Evolutionary conservation across 2,888 invertebrate genomes (phyloP).

Genomic region (Sesia apiformis): DNA sequence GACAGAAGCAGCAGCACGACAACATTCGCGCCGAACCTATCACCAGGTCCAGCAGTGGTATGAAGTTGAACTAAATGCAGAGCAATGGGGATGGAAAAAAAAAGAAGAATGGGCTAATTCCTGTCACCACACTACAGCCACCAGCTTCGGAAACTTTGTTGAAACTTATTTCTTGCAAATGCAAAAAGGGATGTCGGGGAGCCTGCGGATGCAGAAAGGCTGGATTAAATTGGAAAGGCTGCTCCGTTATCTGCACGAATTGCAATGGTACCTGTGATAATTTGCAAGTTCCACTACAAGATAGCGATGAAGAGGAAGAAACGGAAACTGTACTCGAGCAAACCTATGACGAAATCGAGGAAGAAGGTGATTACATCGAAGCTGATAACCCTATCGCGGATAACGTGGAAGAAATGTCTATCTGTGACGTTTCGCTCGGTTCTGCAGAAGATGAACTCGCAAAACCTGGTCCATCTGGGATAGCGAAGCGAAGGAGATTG

Average conservation of each 20-base stretch:
- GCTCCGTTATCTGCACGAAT: constrained; percentile 12
- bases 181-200: constrained; percentile 9
- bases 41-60: constrained; percentile 7
- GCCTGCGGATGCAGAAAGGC: constrained; percentile 19
- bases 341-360: constrained; percentile 3
- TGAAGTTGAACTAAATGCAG: constrained; percentile 5
- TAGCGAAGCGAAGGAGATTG: neutral
- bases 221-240: constrained; percentile 43
- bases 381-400: constrained; percentile 3
- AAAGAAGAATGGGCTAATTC: constrained; percentile 2
- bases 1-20: constrained; percentile 7
- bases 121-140: constrained; percentile 2
- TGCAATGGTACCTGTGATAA: constrained; percentile 2
- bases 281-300: constrained; percentile 2
- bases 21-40: constrained; percentile 7
- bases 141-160: neutral
- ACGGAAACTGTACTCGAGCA: constrained; percentile 4
- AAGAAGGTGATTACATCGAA: constrained; percentile 2
- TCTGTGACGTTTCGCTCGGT: constrained; percentile 3
- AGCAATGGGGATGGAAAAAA: constrained; percentile 11
- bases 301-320: constrained; percentile 4
- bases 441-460: constrained; percentile 2
- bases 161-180: constrained; percentile 3
- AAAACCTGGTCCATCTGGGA: neutral
- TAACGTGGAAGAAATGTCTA: constrained; percentile 3